Evolutionary conservation across 92 coral and sea anemone species (phyloP).

Genomic region (Siderastrea siderea): DNA sequence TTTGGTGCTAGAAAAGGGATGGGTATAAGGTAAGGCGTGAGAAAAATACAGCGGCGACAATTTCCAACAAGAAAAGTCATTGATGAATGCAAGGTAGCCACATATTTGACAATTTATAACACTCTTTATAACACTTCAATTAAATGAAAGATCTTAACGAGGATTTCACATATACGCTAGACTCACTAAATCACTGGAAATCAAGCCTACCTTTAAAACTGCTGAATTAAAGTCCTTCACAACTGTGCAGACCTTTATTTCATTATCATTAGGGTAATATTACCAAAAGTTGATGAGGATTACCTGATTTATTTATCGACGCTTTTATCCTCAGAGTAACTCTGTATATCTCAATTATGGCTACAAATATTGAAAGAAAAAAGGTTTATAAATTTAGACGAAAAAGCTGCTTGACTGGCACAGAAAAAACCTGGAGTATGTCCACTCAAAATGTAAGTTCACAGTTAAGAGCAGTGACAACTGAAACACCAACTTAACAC

Average conservation of each 20-base stretch:
- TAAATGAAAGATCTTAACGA: too few species aligned
- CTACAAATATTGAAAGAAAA: conserved; percentile 43
- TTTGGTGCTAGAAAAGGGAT: conserved; percentile 31
- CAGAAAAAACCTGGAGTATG: not conserved
- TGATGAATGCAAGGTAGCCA: too few species aligned
- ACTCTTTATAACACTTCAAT: not conserved
- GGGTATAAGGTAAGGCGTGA: not conserved
- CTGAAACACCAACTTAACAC: too few species aligned
- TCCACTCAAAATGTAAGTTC: too few species aligned
- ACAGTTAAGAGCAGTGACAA: too few species aligned
- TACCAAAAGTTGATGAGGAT: not conserved
- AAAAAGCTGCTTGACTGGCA: not conserved
- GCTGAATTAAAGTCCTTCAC: too few species aligned
- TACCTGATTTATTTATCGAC: conserved; percentile 91
- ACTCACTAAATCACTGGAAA: too few species aligned
- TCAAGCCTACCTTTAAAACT: too few species aligned
- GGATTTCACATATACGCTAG: too few species aligned
- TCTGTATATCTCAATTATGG: conserved; percentile 89
- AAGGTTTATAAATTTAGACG: not conserved
- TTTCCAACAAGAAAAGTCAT: not conserved
- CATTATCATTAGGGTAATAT: too few species aligned
- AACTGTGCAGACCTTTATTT: too few species aligned
- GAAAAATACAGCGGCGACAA: not conserved
- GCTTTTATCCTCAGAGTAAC: conserved; percentile 90
- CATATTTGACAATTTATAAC: too few species aligned